Conservation (phyloP, 2,113 vertebrate genomes). For the Leiothrix lutea region DNA sequence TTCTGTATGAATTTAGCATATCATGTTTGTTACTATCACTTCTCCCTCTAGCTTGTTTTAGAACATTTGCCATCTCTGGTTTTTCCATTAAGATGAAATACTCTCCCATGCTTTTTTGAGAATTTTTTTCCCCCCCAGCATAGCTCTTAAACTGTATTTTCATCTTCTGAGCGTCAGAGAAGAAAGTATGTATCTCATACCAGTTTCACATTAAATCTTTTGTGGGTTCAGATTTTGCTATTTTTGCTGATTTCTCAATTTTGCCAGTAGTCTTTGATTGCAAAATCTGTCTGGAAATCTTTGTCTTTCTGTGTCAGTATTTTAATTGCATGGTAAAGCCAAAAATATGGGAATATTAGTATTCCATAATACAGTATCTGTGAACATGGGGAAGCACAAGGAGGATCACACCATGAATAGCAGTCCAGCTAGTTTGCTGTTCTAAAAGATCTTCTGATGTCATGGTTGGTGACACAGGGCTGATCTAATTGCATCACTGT, state of each 20-base stretch:
- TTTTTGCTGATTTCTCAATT: not conserved
- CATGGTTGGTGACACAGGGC: not conserved
- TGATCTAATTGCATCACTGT: not conserved
- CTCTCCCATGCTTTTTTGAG: not conserved
- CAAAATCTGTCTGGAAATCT: not conserved
- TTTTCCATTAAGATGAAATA: not conserved
- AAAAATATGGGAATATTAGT: not conserved
- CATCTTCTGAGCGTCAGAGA: not conserved
- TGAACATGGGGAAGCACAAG: not conserved
- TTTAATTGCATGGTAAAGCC: not conserved
- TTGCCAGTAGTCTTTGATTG: not conserved
- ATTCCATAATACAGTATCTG: not conserved
- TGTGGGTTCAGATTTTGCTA: not conserved
- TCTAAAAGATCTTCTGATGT: not conserved
- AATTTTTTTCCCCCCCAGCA: rapidly evolving
- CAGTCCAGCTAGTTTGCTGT: not conserved
- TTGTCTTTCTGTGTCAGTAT: not conserved
- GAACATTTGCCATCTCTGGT: not conserved
- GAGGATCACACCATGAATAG: not conserved
- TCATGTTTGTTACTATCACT: not conserved
- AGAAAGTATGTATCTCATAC: not conserved
- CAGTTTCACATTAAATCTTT: not conserved
- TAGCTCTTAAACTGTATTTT: not conserved
- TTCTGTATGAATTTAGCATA: not conserved
- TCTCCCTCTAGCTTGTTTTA: not conserved